Conservation (phyloP, 2,888 invertebrate species). For the Teinopalpus imperialis region DNA sequence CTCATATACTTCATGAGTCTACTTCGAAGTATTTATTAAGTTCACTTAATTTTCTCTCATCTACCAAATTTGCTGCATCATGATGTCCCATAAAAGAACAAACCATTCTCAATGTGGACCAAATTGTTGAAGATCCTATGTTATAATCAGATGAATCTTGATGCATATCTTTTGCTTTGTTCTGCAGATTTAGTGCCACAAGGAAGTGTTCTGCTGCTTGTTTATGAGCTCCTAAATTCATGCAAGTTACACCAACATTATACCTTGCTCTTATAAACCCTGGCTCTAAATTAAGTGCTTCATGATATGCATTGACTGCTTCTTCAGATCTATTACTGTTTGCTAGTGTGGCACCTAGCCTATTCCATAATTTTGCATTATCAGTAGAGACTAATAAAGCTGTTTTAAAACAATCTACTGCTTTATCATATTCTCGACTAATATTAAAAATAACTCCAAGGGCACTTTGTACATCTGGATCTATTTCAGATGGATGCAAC, state of each 20-base stretch:
- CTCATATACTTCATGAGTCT: no score
- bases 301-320: constrained; percentile 97
- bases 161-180: constrained; percentile 73
- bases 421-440: constrained; percentile 96
- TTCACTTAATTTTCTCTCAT: constrained; percentile 82
- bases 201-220: constrained; percentile 98
- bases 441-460: constrained; percentile 97
- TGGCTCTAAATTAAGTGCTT: constrained; percentile 94
- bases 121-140: constrained; percentile 94
- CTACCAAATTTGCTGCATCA: constrained; percentile 83
- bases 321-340: constrained; percentile 97
- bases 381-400: constrained; percentile 90
- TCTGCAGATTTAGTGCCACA: constrained; percentile 95
- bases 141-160: constrained; percentile 58
- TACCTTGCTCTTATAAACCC: constrained; percentile 98
- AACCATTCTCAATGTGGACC: constrained; percentile 95
- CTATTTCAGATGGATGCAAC: constrained; percentile 87
- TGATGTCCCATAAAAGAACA: constrained; percentile 89
- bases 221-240: constrained; percentile 96
- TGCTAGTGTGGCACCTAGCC: constrained; percentile 97
- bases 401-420: constrained; percentile 96
- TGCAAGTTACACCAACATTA: constrained; percentile 98
- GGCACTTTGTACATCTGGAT: constrained; percentile 96
- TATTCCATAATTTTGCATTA: constrained; percentile 97
- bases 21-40: constrained; percentile 81